phyloP scores from a whole-genome alignment of 2,888 invertebrate species.

The Choreutis nemorana region DNA sequence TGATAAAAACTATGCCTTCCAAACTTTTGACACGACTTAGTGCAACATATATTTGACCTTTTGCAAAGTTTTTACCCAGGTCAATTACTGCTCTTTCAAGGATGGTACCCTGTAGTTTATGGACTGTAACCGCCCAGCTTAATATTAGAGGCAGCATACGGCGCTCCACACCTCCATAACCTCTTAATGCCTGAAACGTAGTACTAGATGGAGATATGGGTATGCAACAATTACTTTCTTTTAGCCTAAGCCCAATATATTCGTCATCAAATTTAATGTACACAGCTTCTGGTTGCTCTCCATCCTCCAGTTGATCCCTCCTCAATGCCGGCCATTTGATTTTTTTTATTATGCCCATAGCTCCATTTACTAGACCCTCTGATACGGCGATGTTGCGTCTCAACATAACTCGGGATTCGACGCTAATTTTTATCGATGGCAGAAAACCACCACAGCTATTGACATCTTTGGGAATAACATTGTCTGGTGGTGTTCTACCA shows the following conservation, averaged over 20 bases:
- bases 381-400: slow-evolving; percentile 16
- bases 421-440: slow-evolving; percentile 7
- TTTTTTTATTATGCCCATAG: slow-evolving; percentile 7
- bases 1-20: slow-evolving; percentile 12
- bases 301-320: slow-evolving; percentile 5
- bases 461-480: slow-evolving; percentile 11
- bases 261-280: slow-evolving; percentile 5
- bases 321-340: slow-evolving; percentile 12
- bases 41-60: slow-evolving; percentile 17
- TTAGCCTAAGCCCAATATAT: slow-evolving; percentile 3
- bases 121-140: slow-evolving; percentile 18
- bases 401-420: slow-evolving; percentile 17
- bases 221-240: slow-evolving; percentile 3
- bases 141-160: slow-evolving; percentile 18
- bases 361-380: slow-evolving; percentile 13
- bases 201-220: slow-evolving; percentile 3
- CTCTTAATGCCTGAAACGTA: slow-evolving; percentile 13
- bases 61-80: slow-evolving; percentile 15
- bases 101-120: slow-evolving; percentile 17
- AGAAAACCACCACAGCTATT: slow-evolving; percentile 14
- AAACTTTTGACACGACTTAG: slow-evolving; percentile 15
- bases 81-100: slow-evolving; percentile 17
- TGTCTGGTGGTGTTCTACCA: slow-evolving; percentile 12
- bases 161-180: slow-evolving; percentile 16
- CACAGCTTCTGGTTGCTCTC: slow-evolving; percentile 5